Evolutionary conservation across 2,888 invertebrate species (phyloP), one percentile per base, ranked within the genome.

Genomic region (Chaetogeoica ovagalla): DNA sequence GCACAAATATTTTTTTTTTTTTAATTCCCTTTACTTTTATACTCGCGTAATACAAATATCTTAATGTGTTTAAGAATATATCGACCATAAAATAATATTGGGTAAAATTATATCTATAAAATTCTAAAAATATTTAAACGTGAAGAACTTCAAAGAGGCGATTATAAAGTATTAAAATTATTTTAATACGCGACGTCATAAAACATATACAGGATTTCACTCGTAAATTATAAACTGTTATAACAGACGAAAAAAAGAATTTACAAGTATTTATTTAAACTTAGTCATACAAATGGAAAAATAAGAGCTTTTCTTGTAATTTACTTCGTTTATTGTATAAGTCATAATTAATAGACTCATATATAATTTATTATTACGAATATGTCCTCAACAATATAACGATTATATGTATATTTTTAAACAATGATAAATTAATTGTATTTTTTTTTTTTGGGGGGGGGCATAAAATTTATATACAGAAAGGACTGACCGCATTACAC

Each of bases 401-500:
- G 6, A 39, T 39, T 43, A 6, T 43, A 9, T 9, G 43, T 43
- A 6, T 43, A 43, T 43, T 43, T 43, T 43, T 43, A 9, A 43
- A 43, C 43, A 43, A 43, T 9, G 6, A 15, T 48, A 48, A 48
- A 48, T 48, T 48, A 13, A 48, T 48, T 48, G 1, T 3, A 48
- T 48, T 48, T 7, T 48, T 48, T 48, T 48, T 13, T 60, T 63
- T 81, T 52, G n/a, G n/a, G n/a, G n/a, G n/a, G n/a, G 21, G 15
- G 21, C 48, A 48, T 48, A 1, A 9, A 23, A 43, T 73, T 5
- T 82, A 19, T 70, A 83, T 86, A 52, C 87, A 92, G 92, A 90
- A 90, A 85, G 92, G 91, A 23, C 89, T 89, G 83, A 91, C 91
- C 6, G 89, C 91, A 0, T 87, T 92, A 82, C 92, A 92, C 85